Evolutionary conservation across 2,797 vertebrate species (phyloP).

Genomic region (Microchirus variegatus): DNA sequence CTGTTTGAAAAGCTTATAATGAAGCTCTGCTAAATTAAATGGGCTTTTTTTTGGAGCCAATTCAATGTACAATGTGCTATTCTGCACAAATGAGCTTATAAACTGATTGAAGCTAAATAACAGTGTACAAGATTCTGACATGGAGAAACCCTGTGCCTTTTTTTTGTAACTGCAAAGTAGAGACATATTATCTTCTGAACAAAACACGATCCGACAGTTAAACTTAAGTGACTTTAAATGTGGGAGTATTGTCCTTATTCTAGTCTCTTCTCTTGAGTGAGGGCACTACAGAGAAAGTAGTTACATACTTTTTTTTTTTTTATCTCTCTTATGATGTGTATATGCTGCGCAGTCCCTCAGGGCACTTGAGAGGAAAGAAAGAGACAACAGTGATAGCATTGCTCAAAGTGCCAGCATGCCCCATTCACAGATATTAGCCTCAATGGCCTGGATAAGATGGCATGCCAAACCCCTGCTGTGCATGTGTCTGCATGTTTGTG

Average conservation of each 20-base stretch:
- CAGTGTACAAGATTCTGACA: not conserved
- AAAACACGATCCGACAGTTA: conserved; percentile 20
- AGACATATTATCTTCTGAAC: conserved; percentile 19
- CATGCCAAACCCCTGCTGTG: conserved; percentile 72
- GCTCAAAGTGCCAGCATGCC: conserved; percentile 59
- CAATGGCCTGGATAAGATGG: conserved; percentile 71
- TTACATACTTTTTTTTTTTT: conserved; percentile 4
- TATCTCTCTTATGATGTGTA: conserved; percentile 39
- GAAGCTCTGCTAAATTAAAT: conserved; percentile 8
- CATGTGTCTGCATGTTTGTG: conserved; percentile 20
- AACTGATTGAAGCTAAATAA: conserved; percentile 6
- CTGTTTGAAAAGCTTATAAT: conserved; percentile 5
- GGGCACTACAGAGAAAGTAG: conserved; percentile 16
- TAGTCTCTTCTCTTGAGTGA: conserved; percentile 8
- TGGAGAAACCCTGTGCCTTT: not conserved
- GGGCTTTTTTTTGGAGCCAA: conserved; percentile 1
- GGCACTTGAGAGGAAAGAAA: conserved; percentile 46
- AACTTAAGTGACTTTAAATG: conserved; percentile 25
- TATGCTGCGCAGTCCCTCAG: conserved; percentile 43
- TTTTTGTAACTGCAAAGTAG: conserved; percentile 5
- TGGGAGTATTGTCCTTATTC: conserved; percentile 11
- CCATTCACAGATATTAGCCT: conserved; percentile 80
- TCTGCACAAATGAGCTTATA: no score
- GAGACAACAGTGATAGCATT: conserved; percentile 31
- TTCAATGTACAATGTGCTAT: conserved; percentile 1